Percentiles rank a stretch among this genome's conserved stretches.
phyloP scores from a whole-genome alignment of 1,140 invertebrate genomes.

The Teleopsis dalmanni region DNA sequence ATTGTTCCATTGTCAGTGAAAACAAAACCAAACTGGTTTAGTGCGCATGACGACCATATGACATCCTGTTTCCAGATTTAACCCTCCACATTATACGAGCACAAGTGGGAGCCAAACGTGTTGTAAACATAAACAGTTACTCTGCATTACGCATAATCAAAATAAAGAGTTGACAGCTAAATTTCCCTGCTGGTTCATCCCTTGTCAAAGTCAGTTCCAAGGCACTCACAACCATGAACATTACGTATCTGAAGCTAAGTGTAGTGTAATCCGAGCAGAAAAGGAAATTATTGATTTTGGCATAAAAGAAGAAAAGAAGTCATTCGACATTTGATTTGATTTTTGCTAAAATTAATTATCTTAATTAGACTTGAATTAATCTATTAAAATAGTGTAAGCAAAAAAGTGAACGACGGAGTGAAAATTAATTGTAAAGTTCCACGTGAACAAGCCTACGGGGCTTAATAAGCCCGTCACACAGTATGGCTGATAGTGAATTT shows the following conservation, averaged over 20 bases:
- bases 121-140: background rate
- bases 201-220: conserved; percentile 6
- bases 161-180: conserved; percentile 5
- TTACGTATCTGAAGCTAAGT: conserved; percentile 5
- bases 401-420: background rate
- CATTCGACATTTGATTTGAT: conserved; percentile 9
- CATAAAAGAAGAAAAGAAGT: conserved; percentile 11
- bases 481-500: conserved; percentile 85
- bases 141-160: background rate
- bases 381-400: background rate
- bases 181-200: background rate
- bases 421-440: background rate
- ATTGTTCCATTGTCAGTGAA: too few species aligned
- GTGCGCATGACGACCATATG: too few species aligned
- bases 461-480: too few species aligned
- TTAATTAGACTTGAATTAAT: background rate
- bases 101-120: too few species aligned
- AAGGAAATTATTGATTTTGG: conserved; percentile 43
- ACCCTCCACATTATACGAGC: too few species aligned
- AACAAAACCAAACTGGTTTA: too few species aligned
- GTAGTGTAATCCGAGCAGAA: conserved; percentile 9
- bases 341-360: background rate
- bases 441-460: too few species aligned
- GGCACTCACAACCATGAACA: conserved; percentile 7
- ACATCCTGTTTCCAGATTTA: too few species aligned